Base-by-base conservation (phyloP, 2,113 vertebrate genomes). In the Bubalus kerabau region DNA sequence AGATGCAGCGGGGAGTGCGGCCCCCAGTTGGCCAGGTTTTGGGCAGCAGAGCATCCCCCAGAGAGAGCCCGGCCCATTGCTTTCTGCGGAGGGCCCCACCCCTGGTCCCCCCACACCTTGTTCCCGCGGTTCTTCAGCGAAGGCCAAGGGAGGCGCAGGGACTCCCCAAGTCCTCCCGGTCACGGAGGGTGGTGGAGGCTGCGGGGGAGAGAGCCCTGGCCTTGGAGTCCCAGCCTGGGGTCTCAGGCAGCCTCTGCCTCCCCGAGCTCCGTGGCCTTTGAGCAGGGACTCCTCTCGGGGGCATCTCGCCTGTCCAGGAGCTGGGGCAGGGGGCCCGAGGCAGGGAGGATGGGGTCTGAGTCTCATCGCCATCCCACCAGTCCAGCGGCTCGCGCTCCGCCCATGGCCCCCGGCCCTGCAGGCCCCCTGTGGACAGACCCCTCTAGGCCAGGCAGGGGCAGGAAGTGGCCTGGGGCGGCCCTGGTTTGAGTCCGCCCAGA, bases 1-100 rank as follows among this genome's bases (percentile, higher is more conserved):
- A 9, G 26, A 7, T 7, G 0, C 14, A 0, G 0, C 16, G 16
- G 36, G 64, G 46, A 30, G 30, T 1, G 19, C 28, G 2, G 0
- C 21, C 30, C 32, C 59, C 7, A n/a, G 0, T 30, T 11, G 76
- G 13, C 26, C 28, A 10, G 59, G 24, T 7, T 48, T 26, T 1
- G 4, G 43, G 21, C 50, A 7, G n/a, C 11, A 56, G 71, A 46
- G 30, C 24, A 9, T 36, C 6, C 12, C 62, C 2, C 21, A 59
- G 52, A 50, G 14, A 24, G 46, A 43, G 76, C 10, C 16, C 1
- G 2, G 6, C 24, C 91, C 4, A 54, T 30, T 19, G 80, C 56
- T 30, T 32, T 30, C 59, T 11, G 48, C 36, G 28, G 5, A n/a
- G 43, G 40, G 21, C 26, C 67, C 36, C 19, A 26, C 43, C 62